Conservation (phyloP, 2,888 invertebrate species). For the Smittia aterrima region DNA sequence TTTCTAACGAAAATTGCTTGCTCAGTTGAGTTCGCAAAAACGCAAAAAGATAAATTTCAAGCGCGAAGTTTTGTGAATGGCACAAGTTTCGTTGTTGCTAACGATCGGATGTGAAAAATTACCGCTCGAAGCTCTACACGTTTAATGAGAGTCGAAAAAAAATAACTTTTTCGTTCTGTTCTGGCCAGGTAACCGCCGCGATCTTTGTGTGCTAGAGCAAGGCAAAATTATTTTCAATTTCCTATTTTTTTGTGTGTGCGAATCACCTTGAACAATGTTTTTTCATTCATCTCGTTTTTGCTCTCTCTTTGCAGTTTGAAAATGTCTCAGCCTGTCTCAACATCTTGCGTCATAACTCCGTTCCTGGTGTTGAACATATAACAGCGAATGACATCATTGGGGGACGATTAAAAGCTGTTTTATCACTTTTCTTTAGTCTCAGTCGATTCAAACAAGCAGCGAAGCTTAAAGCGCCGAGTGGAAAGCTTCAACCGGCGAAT, state of each 20-base stretch:
- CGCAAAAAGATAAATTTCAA: no score
- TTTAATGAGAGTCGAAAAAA: constrained; percentile 11
- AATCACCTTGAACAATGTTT: constrained; percentile 9
- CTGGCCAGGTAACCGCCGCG: background rate
- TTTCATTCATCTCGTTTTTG: background rate
- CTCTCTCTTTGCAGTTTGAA: constrained; percentile 73
- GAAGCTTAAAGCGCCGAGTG: constrained; percentile 62
- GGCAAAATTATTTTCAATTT: constrained; percentile 1
- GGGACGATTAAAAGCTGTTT: constrained; percentile 89
- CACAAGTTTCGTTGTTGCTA: no score
- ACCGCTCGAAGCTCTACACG: no score
- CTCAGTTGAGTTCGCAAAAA: no score
- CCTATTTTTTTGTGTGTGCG: background rate
- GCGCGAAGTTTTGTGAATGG: no score
- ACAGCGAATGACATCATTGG: constrained; percentile 90
- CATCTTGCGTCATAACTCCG: constrained; percentile 73
- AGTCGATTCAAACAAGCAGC: constrained; percentile 93
- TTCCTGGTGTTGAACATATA: constrained; percentile 86
- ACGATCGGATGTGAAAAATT: no score
- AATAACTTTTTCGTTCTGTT: background rate
- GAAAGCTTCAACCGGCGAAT: constrained; percentile 43
- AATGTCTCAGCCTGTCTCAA: constrained; percentile 89
- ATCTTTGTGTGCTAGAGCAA: background rate
- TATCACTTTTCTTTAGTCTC: constrained; percentile 92
- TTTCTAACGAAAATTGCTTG: no score